Base-by-base conservation (phyloP, 2,888 invertebrate species). In the Sinhomidia bicolor region DNA sequence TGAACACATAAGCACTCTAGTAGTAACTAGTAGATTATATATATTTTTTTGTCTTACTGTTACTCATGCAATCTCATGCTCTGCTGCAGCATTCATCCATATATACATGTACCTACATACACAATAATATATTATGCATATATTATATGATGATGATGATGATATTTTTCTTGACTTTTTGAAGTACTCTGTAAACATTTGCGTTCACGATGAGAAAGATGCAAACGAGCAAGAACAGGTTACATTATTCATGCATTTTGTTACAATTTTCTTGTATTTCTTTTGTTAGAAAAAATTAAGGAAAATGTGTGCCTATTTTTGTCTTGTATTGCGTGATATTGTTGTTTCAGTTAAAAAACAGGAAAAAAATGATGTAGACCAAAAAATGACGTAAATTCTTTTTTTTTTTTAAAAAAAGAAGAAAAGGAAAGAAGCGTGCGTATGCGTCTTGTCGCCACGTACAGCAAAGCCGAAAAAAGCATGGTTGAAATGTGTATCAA, bases 211-310 rank as follows among this genome's bases (percentile, higher is more conserved):
- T 76, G 79, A 60, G 5, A 76, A 23, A 76, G 76, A 87, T 87
- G 81, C 87, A 87, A 87, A 87, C 62, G 81, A 86, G 79, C 32
- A 86, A 71, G 86, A 87, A 82, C 87, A 87, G 87, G 87, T 87
- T 87, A 87, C 62, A 87, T 81, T 87, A 82, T 87, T 74, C 87
- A 87, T 86, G 80, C 81, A 74, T 80, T 80, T 71, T 81, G 32
- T 47, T 68, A 57, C 79, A 5, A 47, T 2, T 51, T 54, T 76
- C 32, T 76, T 14, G 9, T 76, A 17, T 51, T 32, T 51, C 54
- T 76, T 51, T 74, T 68, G 54, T 74, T 26, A 82, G 71, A 36
- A 41, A 74, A 54, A 80, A 60, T 57, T 54, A 65, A 74, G 32
- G 44, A 74, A 86, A 86, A 12, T 36, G 41, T 41, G 36, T 78